Evolutionary conservation across 2,888 invertebrate genomes (phyloP).

Genomic region (Lasioglossum oenotherae): DNA sequence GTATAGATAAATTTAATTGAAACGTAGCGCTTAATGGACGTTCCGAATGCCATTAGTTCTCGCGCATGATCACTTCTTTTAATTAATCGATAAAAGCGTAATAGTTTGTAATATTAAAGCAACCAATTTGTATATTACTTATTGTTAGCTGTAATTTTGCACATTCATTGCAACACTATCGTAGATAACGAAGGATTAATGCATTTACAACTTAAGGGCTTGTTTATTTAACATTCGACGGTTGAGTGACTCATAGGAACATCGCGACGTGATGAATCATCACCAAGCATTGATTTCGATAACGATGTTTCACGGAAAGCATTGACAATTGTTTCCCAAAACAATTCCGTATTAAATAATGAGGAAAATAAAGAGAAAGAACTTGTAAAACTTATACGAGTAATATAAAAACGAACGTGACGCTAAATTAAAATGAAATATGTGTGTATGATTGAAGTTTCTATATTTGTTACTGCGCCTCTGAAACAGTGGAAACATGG

Average conservation of each 20-base stretch:
- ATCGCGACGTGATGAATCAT: neutral
- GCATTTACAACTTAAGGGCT: slow-evolving; percentile 27
- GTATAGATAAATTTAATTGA: neutral
- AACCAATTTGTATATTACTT: slow-evolving; percentile 48
- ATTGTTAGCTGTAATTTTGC: slow-evolving; percentile 34
- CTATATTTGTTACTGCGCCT: slow-evolving; percentile 2
- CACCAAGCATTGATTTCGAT: neutral
- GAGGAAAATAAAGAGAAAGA: neutral
- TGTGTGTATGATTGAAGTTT: neutral
- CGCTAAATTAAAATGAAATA: neutral
- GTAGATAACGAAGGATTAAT: slow-evolving; percentile 30
- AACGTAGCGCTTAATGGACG: neutral
- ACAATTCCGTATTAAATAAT: neutral
- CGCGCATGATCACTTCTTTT: slow-evolving; percentile 2
- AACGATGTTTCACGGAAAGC: neutral
- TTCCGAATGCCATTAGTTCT: slow-evolving; percentile 45
- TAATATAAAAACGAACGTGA: neutral
- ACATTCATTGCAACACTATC: slow-evolving; percentile 24
- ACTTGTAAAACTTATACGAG: neutral
- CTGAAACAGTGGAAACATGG: neutral
- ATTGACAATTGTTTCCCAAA: neutral
- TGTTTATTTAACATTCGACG: slow-evolving; percentile 24
- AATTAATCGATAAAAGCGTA: slow-evolving; percentile 9
- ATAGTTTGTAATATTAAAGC: slow-evolving; percentile 18
- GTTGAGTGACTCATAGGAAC: slow-evolving; percentile 40